These are phyloP conservation scores for Campaea margaritaria DNA, from an alignment of 2,888 invertebrate genomes.

Conservation along the genomic window DNA sequence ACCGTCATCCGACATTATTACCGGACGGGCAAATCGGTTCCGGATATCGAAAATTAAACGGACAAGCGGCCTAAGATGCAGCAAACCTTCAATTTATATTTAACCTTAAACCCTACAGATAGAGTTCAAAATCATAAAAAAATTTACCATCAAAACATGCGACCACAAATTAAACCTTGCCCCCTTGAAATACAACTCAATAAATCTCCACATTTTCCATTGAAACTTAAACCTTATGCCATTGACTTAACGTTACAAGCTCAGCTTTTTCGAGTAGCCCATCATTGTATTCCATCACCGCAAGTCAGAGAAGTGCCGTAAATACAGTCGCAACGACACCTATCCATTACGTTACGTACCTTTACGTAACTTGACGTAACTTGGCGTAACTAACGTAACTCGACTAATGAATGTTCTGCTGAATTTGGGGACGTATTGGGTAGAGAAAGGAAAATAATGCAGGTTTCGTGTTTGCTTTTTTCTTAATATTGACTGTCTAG, in stretches of 20 bases:
- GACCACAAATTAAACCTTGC: constrained; percentile 7
- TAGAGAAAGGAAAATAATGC: neutral
- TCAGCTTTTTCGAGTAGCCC: neutral
- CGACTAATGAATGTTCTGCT: constrained; percentile 11
- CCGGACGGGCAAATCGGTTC: too few relatives aligned
- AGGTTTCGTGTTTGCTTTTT: neutral
- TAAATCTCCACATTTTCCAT: neutral
- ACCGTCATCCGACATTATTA: too few relatives aligned
- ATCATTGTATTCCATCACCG: constrained; percentile 12
- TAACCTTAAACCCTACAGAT: too few relatives aligned
- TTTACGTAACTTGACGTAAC: constrained; percentile 26
- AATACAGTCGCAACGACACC: constrained; percentile 34
- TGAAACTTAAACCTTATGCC: constrained; percentile 7
- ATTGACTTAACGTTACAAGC: constrained; percentile 16
- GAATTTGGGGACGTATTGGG: neutral
- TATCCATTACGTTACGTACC: constrained; percentile 31
- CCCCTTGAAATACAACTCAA: neutral
- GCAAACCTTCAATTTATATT: too few relatives aligned
- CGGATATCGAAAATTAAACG: too few relatives aligned
- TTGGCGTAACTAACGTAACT: constrained; percentile 23
- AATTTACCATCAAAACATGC: constrained; percentile 1
- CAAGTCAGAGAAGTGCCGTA: constrained; percentile 26
- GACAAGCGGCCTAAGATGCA: neutral
- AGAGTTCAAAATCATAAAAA: too few relatives aligned
- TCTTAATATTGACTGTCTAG: too few relatives aligned